Conservation (phyloP, 2,888 invertebrate species). For the Melinaea menophilus region DNA sequence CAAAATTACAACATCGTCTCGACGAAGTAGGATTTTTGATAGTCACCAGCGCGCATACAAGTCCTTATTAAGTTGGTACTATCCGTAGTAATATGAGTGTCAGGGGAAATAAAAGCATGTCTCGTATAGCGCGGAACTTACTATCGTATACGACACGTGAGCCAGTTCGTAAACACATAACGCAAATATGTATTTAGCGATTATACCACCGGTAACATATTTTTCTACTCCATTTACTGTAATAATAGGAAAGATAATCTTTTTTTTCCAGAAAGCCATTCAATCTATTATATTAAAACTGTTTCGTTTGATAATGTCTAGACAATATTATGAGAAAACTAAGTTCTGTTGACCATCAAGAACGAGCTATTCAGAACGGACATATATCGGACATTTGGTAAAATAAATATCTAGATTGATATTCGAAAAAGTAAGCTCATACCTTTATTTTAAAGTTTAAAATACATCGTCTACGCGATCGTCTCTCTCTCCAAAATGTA, state of each 20-base stretch:
- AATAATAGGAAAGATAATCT: background rate
- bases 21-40: conserved; percentile 35
- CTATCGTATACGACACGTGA: conserved; percentile 38
- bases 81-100: conserved; percentile 64
- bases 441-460: conserved; percentile 36
- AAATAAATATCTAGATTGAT: conserved; percentile 44
- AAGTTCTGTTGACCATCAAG: conserved; percentile 52
- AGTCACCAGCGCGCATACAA: conserved; percentile 41
- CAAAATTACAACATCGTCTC: conserved; percentile 37
- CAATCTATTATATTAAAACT: background rate
- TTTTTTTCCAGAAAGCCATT: background rate
- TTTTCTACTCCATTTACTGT: conserved; percentile 4
- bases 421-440: conserved; percentile 38
- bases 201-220: conserved; percentile 12
- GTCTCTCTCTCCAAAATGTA: conserved; percentile 61
- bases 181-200: conserved; percentile 22
- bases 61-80: conserved; percentile 53
- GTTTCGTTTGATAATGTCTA: conserved; percentile 8
- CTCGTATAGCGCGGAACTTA: conserved; percentile 51
- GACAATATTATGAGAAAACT: conserved; percentile 43
- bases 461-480: conserved; percentile 36
- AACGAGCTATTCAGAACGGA: conserved; percentile 54
- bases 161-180: conserved; percentile 35
- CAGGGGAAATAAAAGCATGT: conserved; percentile 67
- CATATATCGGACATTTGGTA: conserved; percentile 56